These are phyloP conservation scores for Melanaphis sacchari DNA, from an alignment of 1,140 invertebrate species.

Conservation along the genomic window DNA sequence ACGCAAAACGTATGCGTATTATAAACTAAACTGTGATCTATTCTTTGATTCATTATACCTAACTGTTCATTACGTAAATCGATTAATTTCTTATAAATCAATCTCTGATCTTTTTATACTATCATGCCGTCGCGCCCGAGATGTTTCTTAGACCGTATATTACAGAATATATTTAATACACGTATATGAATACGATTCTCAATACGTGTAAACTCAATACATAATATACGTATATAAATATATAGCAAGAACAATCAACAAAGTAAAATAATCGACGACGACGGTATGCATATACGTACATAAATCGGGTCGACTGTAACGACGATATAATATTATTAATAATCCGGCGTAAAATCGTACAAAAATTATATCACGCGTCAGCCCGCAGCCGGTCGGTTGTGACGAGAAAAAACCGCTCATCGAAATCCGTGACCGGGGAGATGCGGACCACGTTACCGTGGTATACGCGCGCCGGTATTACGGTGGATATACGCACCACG, in stretches of 20 bases:
- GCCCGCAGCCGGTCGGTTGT: neutral
- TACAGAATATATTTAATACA: neutral
- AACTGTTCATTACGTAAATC: neutral
- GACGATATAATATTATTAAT: neutral
- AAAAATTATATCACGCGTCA: neutral
- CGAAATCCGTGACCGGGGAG: neutral
- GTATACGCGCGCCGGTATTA: neutral
- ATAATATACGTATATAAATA: too few relatives aligned
- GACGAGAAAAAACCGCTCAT: neutral
- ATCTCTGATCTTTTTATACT: neutral
- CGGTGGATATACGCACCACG: neutral
- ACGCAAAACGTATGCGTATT: neutral
- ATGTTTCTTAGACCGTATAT: neutral
- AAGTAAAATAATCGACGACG: neutral
- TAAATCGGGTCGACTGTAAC: neutral
- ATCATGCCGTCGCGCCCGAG: too few relatives aligned
- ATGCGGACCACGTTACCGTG: neutral
- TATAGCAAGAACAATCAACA: neutral
- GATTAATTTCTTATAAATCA: too few relatives aligned
- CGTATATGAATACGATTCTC: too few relatives aligned
- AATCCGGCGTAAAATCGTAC: neutral
- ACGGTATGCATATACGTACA: neutral
- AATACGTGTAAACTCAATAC: too few relatives aligned
- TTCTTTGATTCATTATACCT: neutral
- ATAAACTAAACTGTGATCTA: neutral